Evolutionary conservation across 2,888 invertebrate genomes (phyloP).

Genomic region (Tridacna crocea): DNA sequence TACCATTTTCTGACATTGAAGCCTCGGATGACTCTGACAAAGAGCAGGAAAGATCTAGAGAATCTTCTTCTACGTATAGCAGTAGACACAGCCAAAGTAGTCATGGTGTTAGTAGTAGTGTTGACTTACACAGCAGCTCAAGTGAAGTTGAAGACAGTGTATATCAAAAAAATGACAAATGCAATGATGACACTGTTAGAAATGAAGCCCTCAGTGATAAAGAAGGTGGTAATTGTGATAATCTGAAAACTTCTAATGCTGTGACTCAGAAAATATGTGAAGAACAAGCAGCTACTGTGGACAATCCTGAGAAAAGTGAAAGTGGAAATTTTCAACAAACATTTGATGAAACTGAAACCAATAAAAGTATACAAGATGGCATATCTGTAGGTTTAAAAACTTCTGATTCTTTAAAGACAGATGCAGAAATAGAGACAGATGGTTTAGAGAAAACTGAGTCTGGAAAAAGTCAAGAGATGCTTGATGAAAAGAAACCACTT

Average conservation of each 20-base stretch:
- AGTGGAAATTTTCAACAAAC: no score
- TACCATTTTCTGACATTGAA: slow-evolving; percentile 49
- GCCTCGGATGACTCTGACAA: slow-evolving; percentile 35
- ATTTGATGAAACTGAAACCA: no score
- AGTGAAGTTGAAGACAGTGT: background rate
- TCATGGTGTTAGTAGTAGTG: background rate
- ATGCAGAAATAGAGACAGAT: no score
- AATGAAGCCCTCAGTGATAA: background rate
- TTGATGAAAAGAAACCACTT: no score
- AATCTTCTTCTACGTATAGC: background rate
- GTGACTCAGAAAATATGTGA: no score
- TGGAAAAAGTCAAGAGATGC: no score
- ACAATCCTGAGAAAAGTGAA: no score
- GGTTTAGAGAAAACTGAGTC: no score
- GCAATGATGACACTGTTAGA: background rate
- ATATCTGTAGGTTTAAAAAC: no score
- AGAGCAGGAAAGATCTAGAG: background rate
- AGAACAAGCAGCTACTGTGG: no score
- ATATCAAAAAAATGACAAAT: background rate
- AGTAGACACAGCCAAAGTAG: background rate
- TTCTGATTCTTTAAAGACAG: no score
- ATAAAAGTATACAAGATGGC: no score
- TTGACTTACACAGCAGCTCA: slow-evolving; percentile 4
- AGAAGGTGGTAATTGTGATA: background rate
- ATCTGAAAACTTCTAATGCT: background rate